phyloP scores from a whole-genome alignment of 2,113 vertebrate species.

The Rhabdornis inornatus region DNA sequence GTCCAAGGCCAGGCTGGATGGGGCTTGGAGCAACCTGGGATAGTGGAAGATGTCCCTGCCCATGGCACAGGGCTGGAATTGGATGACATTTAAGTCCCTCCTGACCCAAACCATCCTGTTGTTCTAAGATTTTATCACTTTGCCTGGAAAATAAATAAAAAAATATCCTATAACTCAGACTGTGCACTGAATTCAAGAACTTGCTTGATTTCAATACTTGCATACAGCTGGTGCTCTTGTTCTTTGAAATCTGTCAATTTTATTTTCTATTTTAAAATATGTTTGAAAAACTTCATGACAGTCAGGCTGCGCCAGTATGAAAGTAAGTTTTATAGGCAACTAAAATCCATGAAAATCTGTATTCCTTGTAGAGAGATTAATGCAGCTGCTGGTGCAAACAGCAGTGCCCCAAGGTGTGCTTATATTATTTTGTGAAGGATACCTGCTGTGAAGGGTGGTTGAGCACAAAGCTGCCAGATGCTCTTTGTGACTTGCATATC shows the following conservation, averaged over 20 bases:
- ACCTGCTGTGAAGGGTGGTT: not conserved
- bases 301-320: not conserved
- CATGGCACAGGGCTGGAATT: not conserved
- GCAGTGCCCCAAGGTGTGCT: not conserved
- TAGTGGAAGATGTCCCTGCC: not conserved
- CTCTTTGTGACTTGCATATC: constrained; percentile 29
- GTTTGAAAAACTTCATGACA: not conserved
- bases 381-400: not conserved
- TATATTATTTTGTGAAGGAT: not conserved
- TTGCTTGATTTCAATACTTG: not conserved
- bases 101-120: not conserved
- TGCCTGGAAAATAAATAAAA: not conserved
- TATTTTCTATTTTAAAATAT: not conserved
- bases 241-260: not conserved
- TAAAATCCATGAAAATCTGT: not conserved
- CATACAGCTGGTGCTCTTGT: not conserved
- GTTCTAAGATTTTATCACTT: not conserved
- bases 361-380: not conserved
- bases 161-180: not conserved
- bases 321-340: not conserved
- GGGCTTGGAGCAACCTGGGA: not conserved
- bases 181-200: not conserved
- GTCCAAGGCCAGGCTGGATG: rapidly evolving
- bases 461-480: constrained; percentile 18
- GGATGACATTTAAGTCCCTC: not conserved